Conservation (phyloP, 2,113 vertebrate genomes). For the Lichenostomus cassidix region DNA sequence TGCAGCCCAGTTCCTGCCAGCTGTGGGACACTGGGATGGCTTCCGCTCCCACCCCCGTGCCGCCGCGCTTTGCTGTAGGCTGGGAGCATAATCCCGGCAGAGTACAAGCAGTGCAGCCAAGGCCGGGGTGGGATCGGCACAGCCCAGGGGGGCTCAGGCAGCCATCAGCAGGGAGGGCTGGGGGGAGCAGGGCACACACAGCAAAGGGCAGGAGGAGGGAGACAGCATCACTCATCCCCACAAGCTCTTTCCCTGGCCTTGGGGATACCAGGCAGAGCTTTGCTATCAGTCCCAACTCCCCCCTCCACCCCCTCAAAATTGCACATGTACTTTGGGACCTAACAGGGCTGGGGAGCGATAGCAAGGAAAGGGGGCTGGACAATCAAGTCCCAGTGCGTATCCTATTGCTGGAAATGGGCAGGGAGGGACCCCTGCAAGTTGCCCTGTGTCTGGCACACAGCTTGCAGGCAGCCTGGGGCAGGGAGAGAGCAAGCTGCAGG, state of each 20-base stretch:
- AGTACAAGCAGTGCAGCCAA: conserved; percentile 56
- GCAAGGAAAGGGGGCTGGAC: background rate
- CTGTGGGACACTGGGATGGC: background rate
- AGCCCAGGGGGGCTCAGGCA: conserved; percentile 13
- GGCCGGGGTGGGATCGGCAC: background rate
- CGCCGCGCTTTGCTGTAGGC: background rate
- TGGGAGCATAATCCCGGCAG: background rate
- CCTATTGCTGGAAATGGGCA: background rate
- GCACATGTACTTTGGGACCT: background rate
- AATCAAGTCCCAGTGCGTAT: background rate
- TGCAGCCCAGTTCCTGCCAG: background rate
- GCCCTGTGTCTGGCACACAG: background rate
- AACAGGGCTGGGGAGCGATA: background rate
- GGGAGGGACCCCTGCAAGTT: background rate
- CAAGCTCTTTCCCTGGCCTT: background rate
- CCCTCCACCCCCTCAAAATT: background rate
- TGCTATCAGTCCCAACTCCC: background rate
- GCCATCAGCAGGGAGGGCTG: conserved; percentile 19
- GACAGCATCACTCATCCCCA: background rate
- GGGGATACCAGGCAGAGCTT: background rate
- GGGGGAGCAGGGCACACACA: conserved; percentile 25
- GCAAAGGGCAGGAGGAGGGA: conserved; percentile 24
- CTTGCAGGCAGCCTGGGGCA: background rate
- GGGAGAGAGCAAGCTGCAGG: background rate
- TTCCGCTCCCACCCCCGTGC: background rate